Conservation (phyloP, 2,888 invertebrate species). For the Drosophila bunnanda region DNA sequence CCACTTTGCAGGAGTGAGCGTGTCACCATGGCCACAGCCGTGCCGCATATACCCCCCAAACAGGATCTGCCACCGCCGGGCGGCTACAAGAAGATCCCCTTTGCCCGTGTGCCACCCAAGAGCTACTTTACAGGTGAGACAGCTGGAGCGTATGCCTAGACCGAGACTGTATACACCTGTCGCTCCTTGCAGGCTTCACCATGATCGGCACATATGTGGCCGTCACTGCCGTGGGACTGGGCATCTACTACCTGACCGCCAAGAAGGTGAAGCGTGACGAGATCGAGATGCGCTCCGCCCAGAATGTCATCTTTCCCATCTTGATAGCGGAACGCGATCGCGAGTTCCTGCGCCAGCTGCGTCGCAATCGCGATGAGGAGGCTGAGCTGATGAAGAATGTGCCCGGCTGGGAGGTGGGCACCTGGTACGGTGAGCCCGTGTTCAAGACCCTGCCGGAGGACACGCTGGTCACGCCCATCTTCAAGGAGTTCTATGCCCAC, state of each 20-base stretch:
- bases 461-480: slow-evolving; percentile 87
- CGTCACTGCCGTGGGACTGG: slow-evolving; percentile 86
- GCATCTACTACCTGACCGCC: slow-evolving; percentile 86
- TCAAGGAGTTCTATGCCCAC: slow-evolving; percentile 91
- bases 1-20: slow-evolving; percentile 36
- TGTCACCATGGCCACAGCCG: slow-evolving; percentile 70
- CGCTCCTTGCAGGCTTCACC: slow-evolving; percentile 86
- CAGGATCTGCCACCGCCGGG: slow-evolving; percentile 98
- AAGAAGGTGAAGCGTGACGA: slow-evolving; percentile 86
- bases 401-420: slow-evolving; percentile 95
- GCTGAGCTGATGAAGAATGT: slow-evolving; percentile 94
- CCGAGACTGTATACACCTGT: background rate
- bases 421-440: slow-evolving; percentile 93
- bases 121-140: slow-evolving; percentile 88
- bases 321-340: slow-evolving; percentile 94
- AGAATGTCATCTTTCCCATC: slow-evolving; percentile 91
- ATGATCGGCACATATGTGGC: slow-evolving; percentile 87
- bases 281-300: slow-evolving; percentile 91
- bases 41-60: slow-evolving; percentile 83
- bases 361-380: slow-evolving; percentile 93
- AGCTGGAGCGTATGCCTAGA: background rate
- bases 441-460: slow-evolving; percentile 89
- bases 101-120: slow-evolving; percentile 90
- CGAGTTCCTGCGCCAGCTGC: slow-evolving; percentile 91
- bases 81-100: slow-evolving; percentile 93